Percentiles rank a stretch among this genome's conserved stretches.
Evolutionary conservation across 2,888 invertebrate genomes (phyloP).

Genomic region (Gastracanthus pulcherrimus): DNA sequence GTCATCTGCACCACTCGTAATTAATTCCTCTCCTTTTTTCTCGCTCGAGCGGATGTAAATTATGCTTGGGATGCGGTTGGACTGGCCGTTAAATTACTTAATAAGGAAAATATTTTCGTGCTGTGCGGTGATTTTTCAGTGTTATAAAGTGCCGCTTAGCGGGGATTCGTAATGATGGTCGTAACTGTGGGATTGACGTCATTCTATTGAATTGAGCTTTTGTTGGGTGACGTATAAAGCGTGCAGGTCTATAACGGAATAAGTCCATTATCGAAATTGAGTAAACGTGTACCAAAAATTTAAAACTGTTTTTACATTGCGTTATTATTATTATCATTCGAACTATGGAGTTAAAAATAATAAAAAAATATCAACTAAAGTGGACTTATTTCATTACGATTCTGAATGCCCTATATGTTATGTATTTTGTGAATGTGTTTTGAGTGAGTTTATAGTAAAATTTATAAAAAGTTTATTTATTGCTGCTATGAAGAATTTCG

Average conservation of each 20-base stretch:
- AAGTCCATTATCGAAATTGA: too few relatives aligned
- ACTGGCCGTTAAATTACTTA: slow-evolving; percentile 36
- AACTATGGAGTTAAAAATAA: too few relatives aligned
- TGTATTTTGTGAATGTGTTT: background rate
- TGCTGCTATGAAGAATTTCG: background rate
- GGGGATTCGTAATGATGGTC: background rate
- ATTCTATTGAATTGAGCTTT: background rate
- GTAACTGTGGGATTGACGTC: background rate
- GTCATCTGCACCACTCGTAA: slow-evolving; percentile 34
- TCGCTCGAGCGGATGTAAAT: slow-evolving; percentile 28
- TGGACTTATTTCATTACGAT: too few relatives aligned
- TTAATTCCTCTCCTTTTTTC: slow-evolving; percentile 38
- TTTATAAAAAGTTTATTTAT: background rate
- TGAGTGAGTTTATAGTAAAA: background rate
- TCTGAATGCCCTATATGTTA: background rate
- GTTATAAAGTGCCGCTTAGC: background rate
- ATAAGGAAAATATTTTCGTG: slow-evolving; percentile 34
- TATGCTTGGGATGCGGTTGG: background rate
- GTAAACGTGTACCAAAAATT: too few relatives aligned
- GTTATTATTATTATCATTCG: too few relatives aligned
- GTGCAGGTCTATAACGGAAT: too few relatives aligned
- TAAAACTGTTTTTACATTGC: too few relatives aligned
- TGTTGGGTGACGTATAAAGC: too few relatives aligned
- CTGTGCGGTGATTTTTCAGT: background rate
- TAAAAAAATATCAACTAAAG: too few relatives aligned